Evolutionary conservation across 2,113 vertebrate genomes (phyloP).

Genomic region (Monopterus albus): DNA sequence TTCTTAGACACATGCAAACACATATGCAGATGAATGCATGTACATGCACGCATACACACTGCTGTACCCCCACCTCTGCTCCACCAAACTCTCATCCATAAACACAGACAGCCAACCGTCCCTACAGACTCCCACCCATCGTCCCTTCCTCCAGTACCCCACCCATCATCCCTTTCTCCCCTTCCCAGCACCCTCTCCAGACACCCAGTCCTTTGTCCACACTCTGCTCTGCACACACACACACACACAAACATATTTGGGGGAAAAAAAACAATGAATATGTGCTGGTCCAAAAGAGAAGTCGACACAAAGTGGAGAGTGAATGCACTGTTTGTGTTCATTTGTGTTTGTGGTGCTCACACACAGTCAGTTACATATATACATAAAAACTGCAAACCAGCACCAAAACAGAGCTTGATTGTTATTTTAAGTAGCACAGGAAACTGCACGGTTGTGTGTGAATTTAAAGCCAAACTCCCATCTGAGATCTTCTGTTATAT

Average conservation of each 20-base stretch:
- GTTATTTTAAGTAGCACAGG: conserved; percentile 23
- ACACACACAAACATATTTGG: conserved; percentile 38
- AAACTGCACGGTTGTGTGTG: conserved; percentile 1
- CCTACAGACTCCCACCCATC: conserved; percentile 65
- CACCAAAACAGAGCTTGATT: conserved; percentile 20
- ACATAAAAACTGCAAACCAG: conserved; percentile 1
- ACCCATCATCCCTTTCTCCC: conserved; percentile 53
- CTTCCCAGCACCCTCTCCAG: conserved; percentile 60
- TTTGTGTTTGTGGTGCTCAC: background rate
- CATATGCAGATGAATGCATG: conserved; percentile 14
- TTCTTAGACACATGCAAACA: conserved; percentile 40
- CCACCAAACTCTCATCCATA: conserved; percentile 51
- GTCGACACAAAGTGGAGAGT: conserved; percentile 14
- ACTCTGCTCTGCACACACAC: conserved; percentile 32
- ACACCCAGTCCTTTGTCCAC: conserved; percentile 77
- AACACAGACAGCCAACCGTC: conserved; percentile 55
- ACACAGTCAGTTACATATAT: too few species aligned
- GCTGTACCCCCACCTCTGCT: conserved; percentile 32
- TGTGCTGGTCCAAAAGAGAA: conserved; percentile 47
- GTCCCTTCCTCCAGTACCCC: conserved; percentile 36
- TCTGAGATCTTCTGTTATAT: background rate
- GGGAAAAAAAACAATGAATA: conserved; percentile 50
- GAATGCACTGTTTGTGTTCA: conserved; percentile 3
- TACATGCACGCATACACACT: conserved; percentile 17
- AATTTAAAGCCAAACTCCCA: conserved; percentile 1